A percentile compares a stretch with the other conserved stretches of the same genome.
Conservation (phyloP, 2,888 invertebrate genomes). For the Agrotis ipsilon region DNA sequence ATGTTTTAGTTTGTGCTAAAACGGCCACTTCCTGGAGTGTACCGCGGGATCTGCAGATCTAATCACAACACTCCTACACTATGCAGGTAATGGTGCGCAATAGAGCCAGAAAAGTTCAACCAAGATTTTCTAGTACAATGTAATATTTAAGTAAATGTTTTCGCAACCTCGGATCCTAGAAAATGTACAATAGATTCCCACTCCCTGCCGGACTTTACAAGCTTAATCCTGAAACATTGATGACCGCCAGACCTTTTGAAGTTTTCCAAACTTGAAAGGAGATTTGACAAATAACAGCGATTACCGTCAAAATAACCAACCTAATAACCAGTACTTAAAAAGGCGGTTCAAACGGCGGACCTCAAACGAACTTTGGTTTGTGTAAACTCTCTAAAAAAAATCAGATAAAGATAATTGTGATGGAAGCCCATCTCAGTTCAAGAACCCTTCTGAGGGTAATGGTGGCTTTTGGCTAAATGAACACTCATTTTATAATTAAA, state of each 20-base stretch:
- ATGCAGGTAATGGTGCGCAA: constrained; percentile 49
- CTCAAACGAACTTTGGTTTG: constrained; percentile 6
- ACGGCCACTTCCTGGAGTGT: constrained; percentile 9
- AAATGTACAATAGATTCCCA: constrained; percentile 50
- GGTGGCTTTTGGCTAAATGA: constrained; percentile 24
- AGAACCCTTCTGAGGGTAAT: constrained; percentile 8
- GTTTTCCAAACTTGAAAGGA: constrained; percentile 20
- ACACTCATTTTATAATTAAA: constrained; percentile 15
- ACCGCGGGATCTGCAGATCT: constrained; percentile 25
- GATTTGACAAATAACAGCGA: constrained; percentile 26
- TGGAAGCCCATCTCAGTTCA: constrained; percentile 6
- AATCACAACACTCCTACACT: constrained; percentile 46
- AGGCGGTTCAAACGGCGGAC: not conserved
- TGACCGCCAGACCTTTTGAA: constrained; percentile 21
- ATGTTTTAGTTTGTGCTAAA: constrained; percentile 20
- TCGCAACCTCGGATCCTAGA: constrained; percentile 44
- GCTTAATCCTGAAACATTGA: constrained; percentile 47
- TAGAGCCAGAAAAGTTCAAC: constrained; percentile 28
- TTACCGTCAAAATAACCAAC: constrained; percentile 4
- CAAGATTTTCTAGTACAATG: constrained; percentile 54
- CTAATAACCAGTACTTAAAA: constrained; percentile 6
- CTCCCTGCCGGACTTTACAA: constrained; percentile 42
- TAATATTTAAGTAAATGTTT: constrained; percentile 49
- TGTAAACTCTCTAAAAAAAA: constrained; percentile 5
- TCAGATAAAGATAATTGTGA: constrained; percentile 13